phyloP scores from a whole-genome alignment of 2,797 vertebrate species.

The Benthosema pterotum region DNA sequence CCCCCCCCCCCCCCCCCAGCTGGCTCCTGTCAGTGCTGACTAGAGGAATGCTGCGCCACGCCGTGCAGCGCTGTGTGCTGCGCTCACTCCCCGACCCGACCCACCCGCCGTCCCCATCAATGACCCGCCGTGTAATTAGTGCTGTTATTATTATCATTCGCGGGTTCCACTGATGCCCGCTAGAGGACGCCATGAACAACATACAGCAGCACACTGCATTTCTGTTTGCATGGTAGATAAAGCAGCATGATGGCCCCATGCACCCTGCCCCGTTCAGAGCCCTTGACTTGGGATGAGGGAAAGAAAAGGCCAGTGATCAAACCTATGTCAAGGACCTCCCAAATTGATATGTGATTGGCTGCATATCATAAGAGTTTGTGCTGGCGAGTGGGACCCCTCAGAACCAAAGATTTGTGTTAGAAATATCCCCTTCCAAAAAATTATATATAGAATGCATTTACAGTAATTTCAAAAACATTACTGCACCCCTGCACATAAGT shows the following conservation, averaged over 20 bases:
- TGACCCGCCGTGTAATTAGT: conserved; percentile 19
- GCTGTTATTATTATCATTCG: too few relatives aligned
- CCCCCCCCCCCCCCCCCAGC: conserved; percentile 73
- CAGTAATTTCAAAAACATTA: too few relatives aligned
- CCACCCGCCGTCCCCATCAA: conserved; percentile 40
- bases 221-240: background rate
- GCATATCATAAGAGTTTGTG: too few relatives aligned
- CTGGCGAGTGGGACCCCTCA: too few relatives aligned
- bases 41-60: conserved; percentile 75
- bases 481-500: too few relatives aligned
- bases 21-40: conserved; percentile 86
- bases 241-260: background rate
- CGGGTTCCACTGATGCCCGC: conserved; percentile 28
- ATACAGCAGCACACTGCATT: background rate
- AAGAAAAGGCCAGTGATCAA: background rate
- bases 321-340: too few relatives aligned
- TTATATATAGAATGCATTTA: too few relatives aligned
- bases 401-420: too few relatives aligned
- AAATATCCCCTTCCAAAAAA: too few relatives aligned
- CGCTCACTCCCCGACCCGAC: conserved; percentile 27
- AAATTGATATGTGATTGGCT: too few relatives aligned
- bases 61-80: conserved; percentile 21
- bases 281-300: background rate
- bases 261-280: background rate
- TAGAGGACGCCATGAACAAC: conserved; percentile 26